Evolutionary conservation across 1,140 invertebrate species (phyloP), one percentile per base, ranked within the genome.

Genomic region (Drosophila sp.): DNA sequence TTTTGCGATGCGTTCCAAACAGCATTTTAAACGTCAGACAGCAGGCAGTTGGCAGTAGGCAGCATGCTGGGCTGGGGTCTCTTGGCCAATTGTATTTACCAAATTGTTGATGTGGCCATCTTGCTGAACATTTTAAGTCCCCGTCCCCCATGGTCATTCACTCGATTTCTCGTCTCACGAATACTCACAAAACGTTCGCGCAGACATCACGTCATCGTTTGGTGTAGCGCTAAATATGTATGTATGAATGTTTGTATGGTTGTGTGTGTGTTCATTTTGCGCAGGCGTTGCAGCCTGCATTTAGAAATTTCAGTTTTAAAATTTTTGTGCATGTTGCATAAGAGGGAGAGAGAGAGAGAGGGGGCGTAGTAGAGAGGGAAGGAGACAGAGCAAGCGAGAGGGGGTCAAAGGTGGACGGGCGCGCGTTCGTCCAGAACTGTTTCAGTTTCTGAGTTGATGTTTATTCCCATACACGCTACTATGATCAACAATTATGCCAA

Each of bases 391-490:
- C 32, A 63, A 72, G 40, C 61, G 62, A 72, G 82, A 79, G 80
- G 80, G 89, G 84, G 84, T 89, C 84, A 89, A 89, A 89, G 84
- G 78, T 89, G 76, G 84, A 73, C 79, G 84, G 70, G 79, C 84
- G 80, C 80, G 84, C 84, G 76, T 87, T 87, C 84, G 80, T 84
- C 84, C 84, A 87, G 84, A 87, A 87, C 84, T 82, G 58, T 73
- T 67, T 68, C 44, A 50, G 61, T 68, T 63, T 62, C 44, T 6
- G 4, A 47, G 17, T 32, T 47, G 60, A 66, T 69, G 81, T 80
- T 84, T 89, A 89, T 89, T 89, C 84, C 85, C 80, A 89, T 86
- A 80, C 82, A 90, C 81, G 86, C 81, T 90, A 90, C 73, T 72
- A 60, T 81, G 82, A 82, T 78, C 84, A 89, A 83, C 84, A 89